Evolutionary conservation across 2,888 invertebrate genomes (phyloP), one percentile per base, ranked within the genome.

Genomic region (Agrotis exclamationis): DNA sequence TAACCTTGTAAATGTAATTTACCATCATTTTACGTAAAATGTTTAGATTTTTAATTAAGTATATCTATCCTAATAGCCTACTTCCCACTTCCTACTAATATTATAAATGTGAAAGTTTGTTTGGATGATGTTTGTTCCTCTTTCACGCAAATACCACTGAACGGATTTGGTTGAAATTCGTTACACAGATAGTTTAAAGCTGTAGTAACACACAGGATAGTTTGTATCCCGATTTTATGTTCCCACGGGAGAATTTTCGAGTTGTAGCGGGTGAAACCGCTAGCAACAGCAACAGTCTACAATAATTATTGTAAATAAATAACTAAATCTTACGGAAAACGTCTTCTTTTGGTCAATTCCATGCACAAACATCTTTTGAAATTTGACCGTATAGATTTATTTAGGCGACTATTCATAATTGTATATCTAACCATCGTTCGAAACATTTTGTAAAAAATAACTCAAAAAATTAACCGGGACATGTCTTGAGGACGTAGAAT

Each of bases 351-450:
- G 79, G 96, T 91, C 90, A 97, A 96, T 93, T 97, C 97, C 80
- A 97, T 96, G 83, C 96, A 96, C 82, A 97, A 84, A 93, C 97
- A 97, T 93, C 97, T 96, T 74, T 96, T 93, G 85, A 96, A 90
- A 91, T 97, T 97, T 78, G 93, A 93, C 87, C 97, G 95, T 79
- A 96, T 90, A 86, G 96, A 95, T 94, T 97, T 97, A 92, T 96
- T 97, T 59, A 97, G 91, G 87, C 97, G 94, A 90, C 96, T 96
- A 87, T 97, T 97, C 85, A 97, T 91, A 86, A 97, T 93, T 92
- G 97, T 97, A 92, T 97, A 97, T 96, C 97, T 97, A 89, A 97
- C 94, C 88, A 97, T 97, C 93, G 97, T 97, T 96, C 98, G 97
- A 94, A 98, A 96, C 98, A 98, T 98, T 92, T 96, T 82, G 73